Evolutionary conservation across 2,113 vertebrate genomes (phyloP), one percentile per base, ranked within the genome.

Genomic region (Pterophyllum scalare): DNA sequence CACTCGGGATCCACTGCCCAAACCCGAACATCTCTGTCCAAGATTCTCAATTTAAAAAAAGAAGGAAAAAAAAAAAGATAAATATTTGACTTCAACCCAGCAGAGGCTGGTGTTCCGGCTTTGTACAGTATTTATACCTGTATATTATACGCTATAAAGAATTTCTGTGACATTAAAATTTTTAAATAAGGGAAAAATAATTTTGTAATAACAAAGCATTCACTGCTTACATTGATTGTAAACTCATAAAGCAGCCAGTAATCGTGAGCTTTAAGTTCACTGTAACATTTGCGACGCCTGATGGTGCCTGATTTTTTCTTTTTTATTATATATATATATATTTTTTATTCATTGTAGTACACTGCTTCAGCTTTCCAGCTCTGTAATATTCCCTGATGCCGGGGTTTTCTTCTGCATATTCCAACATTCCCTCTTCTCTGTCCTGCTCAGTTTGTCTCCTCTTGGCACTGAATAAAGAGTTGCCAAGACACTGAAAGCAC

Each of bases 61-160:
- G 4, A 1, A 62, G 75, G 58, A 17, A 75, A 26, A 79, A 19
- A 17, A 89, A 90, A 89, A 90, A 93, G 94, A 95, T 96, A 95
- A 95, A 94, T 94, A 95, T 94, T 95, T 93, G 92, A 96, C 93
- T 96, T 94, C 89, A 94, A 94, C 94, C 94, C 94, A 96, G 95
- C 94, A 93, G 70, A 94, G 84, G 93, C 95, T 94, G 94, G 96
- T 92, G 93, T 83, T 94, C 94, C 89, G 89, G 93, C 92, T 95
- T 95, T 95, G 93, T 96, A 95, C 95, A 95, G 89, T 93, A 93
- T 95, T 94, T 94, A 95, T 95, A 93, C 87, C 88, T 91, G 92
- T 95, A 94, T 96, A 94, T 93, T 93, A 95, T 93, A 94, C 56
- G 93, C 89, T 94, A 95, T 94, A 94, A 94, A 94, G 93, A 92